A percentile compares a stretch with the other conserved stretches of the same genome.
Evolutionary conservation across 2,113 vertebrate species (phyloP).

Genomic region (Vulpes ferrilata): DNA sequence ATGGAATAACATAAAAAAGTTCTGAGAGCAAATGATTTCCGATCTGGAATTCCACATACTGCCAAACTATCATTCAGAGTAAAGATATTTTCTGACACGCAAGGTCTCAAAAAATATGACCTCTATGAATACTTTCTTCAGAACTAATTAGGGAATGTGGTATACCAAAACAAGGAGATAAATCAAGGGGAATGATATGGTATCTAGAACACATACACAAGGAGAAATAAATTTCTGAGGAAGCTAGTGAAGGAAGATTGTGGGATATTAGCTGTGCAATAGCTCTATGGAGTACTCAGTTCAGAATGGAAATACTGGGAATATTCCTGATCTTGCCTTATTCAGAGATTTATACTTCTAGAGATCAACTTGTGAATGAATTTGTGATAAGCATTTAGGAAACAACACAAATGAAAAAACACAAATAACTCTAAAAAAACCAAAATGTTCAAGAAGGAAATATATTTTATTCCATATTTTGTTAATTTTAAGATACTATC

Average conservation of each 20-base stretch:
- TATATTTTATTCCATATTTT: neutral
- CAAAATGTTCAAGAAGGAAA: neutral
- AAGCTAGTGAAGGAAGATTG: neutral
- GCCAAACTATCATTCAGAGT: conserved; percentile 22
- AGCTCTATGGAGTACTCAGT: neutral
- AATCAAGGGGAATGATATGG: neutral
- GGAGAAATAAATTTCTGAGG: neutral
- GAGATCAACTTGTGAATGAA: neutral
- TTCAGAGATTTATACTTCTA: neutral
- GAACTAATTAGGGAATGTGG: neutral
- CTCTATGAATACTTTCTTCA: neutral
- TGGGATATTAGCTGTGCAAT: neutral
- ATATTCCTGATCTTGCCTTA: neutral
- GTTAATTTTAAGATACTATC: neutral
- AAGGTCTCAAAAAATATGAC: neutral
- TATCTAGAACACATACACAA: neutral
- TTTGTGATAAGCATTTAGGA: conserved; percentile 19
- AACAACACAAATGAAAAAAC: neutral
- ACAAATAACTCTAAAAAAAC: neutral
- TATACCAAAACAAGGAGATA: neutral
- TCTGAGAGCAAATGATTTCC: neutral
- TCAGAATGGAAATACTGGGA: neutral
- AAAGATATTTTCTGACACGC: neutral
- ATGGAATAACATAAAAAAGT: conserved; percentile 23
- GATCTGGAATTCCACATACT: conserved; percentile 27